Evolutionary conservation across 2,113 vertebrate species (phyloP).

Genomic region (Rana temporaria): DNA sequence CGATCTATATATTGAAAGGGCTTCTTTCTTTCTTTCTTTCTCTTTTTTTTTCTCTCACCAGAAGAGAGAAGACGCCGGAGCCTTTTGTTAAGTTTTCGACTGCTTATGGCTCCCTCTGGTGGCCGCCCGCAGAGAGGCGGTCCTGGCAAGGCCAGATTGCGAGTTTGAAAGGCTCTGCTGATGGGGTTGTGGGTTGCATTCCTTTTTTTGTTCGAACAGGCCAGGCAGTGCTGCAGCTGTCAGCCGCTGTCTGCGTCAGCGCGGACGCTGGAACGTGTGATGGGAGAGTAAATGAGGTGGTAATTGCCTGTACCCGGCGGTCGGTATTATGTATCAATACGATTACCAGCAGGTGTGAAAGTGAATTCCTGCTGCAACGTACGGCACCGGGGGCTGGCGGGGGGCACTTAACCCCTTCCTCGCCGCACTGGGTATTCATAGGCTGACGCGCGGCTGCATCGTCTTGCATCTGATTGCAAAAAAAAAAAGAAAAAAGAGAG

Average conservation of each 20-base stretch:
- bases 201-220: too few relatives aligned
- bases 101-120: slow-evolving; percentile 52
- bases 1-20: slow-evolving; percentile 50
- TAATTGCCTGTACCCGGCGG: background rate
- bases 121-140: background rate
- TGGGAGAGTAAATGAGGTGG: background rate
- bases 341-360: background rate
- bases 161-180: too few relatives aligned
- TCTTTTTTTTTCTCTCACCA: background rate
- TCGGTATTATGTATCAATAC: background rate
- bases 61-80: slow-evolving; percentile 19
- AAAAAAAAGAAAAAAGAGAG: too few relatives aligned
- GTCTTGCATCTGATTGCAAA: too few relatives aligned
- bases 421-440: too few relatives aligned
- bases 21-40: background rate
- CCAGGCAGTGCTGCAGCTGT: slow-evolving; percentile 5
- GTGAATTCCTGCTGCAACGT: background rate
- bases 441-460: too few relatives aligned
- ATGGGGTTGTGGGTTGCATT: too few relatives aligned
- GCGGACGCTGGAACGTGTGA: background rate
- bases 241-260: background rate
- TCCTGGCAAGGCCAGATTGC: too few relatives aligned
- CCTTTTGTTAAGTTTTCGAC: slow-evolving; percentile 22
- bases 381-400: background rate
- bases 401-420: background rate